phyloP scores from a whole-genome alignment of 1,140 invertebrate genomes.

The Zelostemma sp. region DNA sequence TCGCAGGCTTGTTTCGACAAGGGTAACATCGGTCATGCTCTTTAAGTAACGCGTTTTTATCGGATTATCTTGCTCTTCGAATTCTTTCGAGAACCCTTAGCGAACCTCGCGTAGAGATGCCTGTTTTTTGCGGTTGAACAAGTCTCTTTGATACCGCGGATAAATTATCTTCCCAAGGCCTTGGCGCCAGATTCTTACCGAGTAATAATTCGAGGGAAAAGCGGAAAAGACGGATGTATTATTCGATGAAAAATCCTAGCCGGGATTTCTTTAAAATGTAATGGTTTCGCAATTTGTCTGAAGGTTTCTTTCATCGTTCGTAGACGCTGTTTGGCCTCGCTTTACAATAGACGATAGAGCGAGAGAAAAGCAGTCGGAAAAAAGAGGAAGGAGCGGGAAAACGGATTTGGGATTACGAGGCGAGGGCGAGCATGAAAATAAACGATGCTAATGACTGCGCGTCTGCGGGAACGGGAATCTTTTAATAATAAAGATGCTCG shows the following conservation, averaged over 20 bases:
- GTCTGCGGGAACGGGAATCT: slow-evolving; percentile 21
- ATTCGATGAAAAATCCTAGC: no score
- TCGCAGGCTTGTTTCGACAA: not conserved
- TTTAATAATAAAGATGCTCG: slow-evolving; percentile 40
- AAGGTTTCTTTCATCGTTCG: no score
- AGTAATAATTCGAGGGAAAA: no score
- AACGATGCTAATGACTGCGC: slow-evolving; percentile 64
- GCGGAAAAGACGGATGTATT: no score
- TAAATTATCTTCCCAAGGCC: slow-evolving; percentile 21
- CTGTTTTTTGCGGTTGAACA: slow-evolving; percentile 12
- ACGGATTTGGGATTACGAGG: no score
- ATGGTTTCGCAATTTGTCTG: no score
- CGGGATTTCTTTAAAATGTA: no score
- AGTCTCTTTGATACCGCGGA: slow-evolving; percentile 12
- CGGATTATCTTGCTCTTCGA: slow-evolving; percentile 14
- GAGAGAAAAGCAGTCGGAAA: no score
- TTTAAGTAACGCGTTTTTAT: no score
- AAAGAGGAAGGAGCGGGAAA: no score
- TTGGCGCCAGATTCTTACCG: slow-evolving; percentile 19
- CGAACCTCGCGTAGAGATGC: slow-evolving; percentile 5
- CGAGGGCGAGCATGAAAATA: slow-evolving; percentile 30
- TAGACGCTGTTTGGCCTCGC: no score
- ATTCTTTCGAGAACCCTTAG: slow-evolving; percentile 11
- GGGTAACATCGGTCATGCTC: not conserved
- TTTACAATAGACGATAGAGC: no score